Evolutionary conservation across 2,113 vertebrate genomes (phyloP).

Genomic region (Thinocorus orbignyianus): DNA sequence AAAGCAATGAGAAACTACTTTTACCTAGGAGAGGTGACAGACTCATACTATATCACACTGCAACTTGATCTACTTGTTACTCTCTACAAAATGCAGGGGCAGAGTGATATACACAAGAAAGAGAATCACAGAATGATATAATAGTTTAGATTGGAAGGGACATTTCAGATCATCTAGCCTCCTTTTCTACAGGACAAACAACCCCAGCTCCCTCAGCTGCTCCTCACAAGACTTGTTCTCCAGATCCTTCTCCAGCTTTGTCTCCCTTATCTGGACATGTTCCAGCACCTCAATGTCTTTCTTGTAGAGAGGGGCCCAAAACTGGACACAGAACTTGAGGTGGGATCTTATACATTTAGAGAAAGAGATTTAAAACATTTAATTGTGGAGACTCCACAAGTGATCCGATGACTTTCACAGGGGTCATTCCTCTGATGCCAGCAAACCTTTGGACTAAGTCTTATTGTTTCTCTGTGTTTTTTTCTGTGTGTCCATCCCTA

Average conservation of each 20-base stretch:
- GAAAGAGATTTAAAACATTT: background rate
- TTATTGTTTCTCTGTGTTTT: background rate
- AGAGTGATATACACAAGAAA: background rate
- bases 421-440: background rate
- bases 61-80: background rate
- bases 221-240: no score
- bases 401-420: background rate
- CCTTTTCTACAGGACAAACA: no score
- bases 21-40: background rate
- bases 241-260: no score
- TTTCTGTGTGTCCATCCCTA: background rate
- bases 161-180: no score
- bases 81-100: background rate
- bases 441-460: background rate
- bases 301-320: no score
- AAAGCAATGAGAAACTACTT: background rate
- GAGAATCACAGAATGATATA: no score
- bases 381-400: background rate
- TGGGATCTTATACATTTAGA: background rate
- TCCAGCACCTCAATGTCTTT: no score
- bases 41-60: fast-evolving
- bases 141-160: no score
- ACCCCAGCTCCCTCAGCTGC: no score
- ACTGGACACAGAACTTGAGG: no score
- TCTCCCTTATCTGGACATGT: no score